Evolutionary conservation across 1,140 invertebrate genomes (phyloP).

Genomic region (Tigriopus japonicus): DNA sequence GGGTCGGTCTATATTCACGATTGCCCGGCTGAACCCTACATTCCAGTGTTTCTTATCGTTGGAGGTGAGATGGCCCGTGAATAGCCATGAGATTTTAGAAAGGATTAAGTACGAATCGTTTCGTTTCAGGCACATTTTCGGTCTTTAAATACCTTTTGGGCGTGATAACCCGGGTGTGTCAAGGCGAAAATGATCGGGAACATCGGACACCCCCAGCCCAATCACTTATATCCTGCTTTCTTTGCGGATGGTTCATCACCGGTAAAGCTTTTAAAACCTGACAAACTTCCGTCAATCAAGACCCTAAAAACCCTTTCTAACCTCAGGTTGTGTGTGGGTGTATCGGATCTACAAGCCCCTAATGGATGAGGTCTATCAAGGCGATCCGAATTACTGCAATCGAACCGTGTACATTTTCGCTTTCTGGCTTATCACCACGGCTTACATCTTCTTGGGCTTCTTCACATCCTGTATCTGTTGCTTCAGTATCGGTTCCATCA

Average conservation of each 20-base stretch:
- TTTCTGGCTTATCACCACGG: slow-evolving; percentile 10
- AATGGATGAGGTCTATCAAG: neutral
- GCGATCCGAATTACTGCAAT: neutral
- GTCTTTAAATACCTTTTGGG: slow-evolving; percentile 10
- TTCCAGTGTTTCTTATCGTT: slow-evolving; percentile 9
- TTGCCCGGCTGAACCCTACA: slow-evolving; percentile 12
- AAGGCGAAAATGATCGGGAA: neutral
- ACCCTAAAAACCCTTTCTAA: neutral
- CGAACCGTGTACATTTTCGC: slow-evolving; percentile 4
- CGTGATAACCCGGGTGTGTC: slow-evolving; percentile 1
- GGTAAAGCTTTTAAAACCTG: neutral
- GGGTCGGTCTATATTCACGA: slow-evolving; percentile 4
- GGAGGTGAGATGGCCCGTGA: slow-evolving; percentile 1
- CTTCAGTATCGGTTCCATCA: slow-evolving; percentile 6
- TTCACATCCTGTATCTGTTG: slow-evolving; percentile 13
- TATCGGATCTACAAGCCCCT: slow-evolving; percentile 7
- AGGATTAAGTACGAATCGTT: neutral
- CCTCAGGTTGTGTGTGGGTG: slow-evolving; percentile 7
- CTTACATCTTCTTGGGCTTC: slow-evolving; percentile 11
- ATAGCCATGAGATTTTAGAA: neutral
- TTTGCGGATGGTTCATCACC: slow-evolving; percentile 12
- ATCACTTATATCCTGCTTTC: slow-evolving; percentile 4
- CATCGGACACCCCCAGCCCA: neutral
- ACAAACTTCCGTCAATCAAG: too few species aligned
- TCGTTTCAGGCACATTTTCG: slow-evolving; percentile 8